Evolutionary conservation across 2,113 vertebrate genomes (phyloP), one percentile per base, ranked within the genome.

Genomic region (Colaptes auratus): DNA sequence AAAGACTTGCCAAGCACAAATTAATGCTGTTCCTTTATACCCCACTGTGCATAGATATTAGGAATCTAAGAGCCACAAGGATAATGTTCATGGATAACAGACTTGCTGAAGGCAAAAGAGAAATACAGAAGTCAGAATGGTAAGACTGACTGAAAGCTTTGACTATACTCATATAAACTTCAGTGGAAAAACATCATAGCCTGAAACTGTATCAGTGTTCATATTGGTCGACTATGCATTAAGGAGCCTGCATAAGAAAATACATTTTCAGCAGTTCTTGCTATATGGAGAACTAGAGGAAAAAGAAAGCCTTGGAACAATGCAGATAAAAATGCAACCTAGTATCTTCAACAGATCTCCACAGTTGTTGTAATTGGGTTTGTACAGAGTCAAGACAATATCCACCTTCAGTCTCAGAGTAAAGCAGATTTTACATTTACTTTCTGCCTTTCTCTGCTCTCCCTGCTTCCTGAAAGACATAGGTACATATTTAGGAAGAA

Each of bases 311-410:
- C 44, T 50, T 31, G 35, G 48, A 82, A 44, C 11, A 74, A 52
- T 33, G 42, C 28, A 73, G 11, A 10, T 72, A 61, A 44, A 33
- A 85, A 69, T 72, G 64, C 14, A 76, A 15, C 18, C 28, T 18
- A 15, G 7, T 66, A 31, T 14, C 10, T 81, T 56, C 39, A 79
- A 59, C 15, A 77, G 65, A 88, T 35, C 4, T 5, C 10, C 35
- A 15, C 0, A 52, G 66, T 2, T 1, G 12, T 31, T 28, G 10
- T 11, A 56, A 20, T 17, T 61, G 73, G 28, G 11, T 67, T 25
- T 44, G 15, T 64, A 25, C 15, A 89, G 58, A 76, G 17, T 24
- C 31, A 78, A 78, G 33, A 35, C n/a, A 88, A 52, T 33, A 69
- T 21, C 23, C 33, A 50, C 20, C n/a, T 73, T 53, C 39, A 66